These are phyloP conservation scores for Glossophaga mutica DNA, from an alignment of 2,797 vertebrate species.

Conservation along the genomic window DNA sequence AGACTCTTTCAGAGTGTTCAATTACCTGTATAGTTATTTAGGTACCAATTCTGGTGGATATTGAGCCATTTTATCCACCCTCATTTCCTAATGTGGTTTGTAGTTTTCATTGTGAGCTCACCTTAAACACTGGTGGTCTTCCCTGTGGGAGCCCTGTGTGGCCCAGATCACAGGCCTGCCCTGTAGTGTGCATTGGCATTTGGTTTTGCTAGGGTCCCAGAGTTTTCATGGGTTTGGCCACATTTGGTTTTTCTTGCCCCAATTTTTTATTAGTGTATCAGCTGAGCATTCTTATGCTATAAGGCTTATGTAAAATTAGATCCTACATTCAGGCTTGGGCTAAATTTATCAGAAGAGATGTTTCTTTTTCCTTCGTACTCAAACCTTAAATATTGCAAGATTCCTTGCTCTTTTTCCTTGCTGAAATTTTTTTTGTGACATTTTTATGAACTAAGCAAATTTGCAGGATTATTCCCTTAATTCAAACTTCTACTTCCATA, in stretches of 20 bases:
- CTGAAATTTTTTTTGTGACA: neutral
- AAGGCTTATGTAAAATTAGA: neutral
- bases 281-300: neutral
- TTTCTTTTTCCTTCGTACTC: neutral
- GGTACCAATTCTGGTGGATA: neutral
- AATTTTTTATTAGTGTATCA: neutral
- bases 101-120: neutral
- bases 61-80: neutral
- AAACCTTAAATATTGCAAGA: neutral
- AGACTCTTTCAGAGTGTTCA: neutral
- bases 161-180: neutral
- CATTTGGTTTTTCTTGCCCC: neutral
- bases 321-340: neutral
- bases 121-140: neutral
- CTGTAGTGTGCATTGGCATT: neutral
- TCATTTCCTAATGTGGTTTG: neutral
- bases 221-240: neutral
- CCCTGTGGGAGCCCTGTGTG: neutral
- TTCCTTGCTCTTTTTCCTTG: neutral
- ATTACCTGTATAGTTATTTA: neutral
- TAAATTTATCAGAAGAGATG: neutral
- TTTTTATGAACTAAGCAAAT: neutral
- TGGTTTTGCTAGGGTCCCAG: neutral
- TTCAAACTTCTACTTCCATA: neutral
- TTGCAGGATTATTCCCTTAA: neutral